Base-by-base conservation (phyloP, 2,888 invertebrate genomes). In the Tetragonisca angustula region DNA sequence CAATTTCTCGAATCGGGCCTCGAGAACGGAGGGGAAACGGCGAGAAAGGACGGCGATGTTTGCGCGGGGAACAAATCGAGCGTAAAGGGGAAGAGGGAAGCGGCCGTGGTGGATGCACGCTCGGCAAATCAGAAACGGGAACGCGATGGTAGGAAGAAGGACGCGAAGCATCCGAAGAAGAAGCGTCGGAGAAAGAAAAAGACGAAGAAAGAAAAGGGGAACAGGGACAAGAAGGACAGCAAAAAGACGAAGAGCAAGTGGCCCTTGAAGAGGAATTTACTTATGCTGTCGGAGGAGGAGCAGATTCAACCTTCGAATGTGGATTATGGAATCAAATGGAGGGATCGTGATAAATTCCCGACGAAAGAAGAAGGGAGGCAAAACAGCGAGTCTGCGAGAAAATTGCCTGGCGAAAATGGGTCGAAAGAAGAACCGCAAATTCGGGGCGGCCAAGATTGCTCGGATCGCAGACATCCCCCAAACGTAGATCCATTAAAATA, bases 361-460 rank as follows among this genome's bases (percentile, higher is more conserved):
- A 9, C n/a, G 50, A 13, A 17, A 32, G 17, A 24, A 19, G 6
- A 5, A 19, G 36, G 4, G 27, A 50, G 32, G 49, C 49, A 17
- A 17, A 56, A 61, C 11, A 11, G 15, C 32, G 43, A 50, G 19
- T 19, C 64, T 4, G 19, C 32, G 36, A 65, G 32, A 24, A 36
- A 21, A 43, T 36, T 36, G 21, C 21, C 13, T 13, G 11, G 15
- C 13, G 27, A 21, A 17, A 50, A 54, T 17, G 24, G 13, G 15
- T 19, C 21, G n/a, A 56, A 19, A 11, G 15, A 17, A 21, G 68
- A 32, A 49, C 81, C 92, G 15, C 95, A 95, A 88, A 89, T 90
- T 70, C 92, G 95, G 21, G 95, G 95, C n/a, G 95, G 95, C 17
- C 95, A 95, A 91, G 94, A 95, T 88, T 95, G 95, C 87, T 91